Base-by-base conservation (phyloP, 2,888 invertebrate species). In the Tortrix viridana region DNA sequence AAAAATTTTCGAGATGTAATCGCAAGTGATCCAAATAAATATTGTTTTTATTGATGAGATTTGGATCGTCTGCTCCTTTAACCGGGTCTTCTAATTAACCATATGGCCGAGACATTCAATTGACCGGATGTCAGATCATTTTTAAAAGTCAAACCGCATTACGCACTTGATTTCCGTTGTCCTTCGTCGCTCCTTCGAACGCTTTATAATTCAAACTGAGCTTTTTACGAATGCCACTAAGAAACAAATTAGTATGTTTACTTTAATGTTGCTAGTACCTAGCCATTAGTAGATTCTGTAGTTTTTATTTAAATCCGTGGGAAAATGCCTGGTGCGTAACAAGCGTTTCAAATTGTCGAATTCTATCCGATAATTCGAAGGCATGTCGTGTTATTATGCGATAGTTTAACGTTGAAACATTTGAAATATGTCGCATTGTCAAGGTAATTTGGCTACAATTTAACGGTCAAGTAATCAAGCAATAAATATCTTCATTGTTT, bases 61-160 rank as follows among this genome's bases (percentile, higher is more conserved):
- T 23, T 46, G 26, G 19, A 49, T 38, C 19, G 38, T 43, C 50
- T 49, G 60, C 43, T 59, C 53, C 54, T 47, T 57, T 65, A 61
- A 46, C 62, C 46, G 52, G 53, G 60, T 65, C 67, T 64, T 65
- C 65, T 68, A 72, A 75, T 75, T 74, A 79, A 70, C 72, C 74
- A 75, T 74, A 77, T 57, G 56, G 62, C 50, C 43, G 75, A 66
- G 74, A 69, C 72, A 67, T 67, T 76, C 75, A 77, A 78, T 78
- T 80, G 79, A 77, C 83, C 84, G 83, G 84, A 84, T 80, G 75
- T 69, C 73, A 71, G 70, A 80, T 84, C 86, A 85, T 86, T 80
- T 86, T 87, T 84, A 79, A 83, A 63, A 85, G 79, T 79, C 74
- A 72, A 77, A 83, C 86, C 82, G 89, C 86, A 81, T 86, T 85